Percentiles rank a stretch among this genome's conserved stretches.
Evolutionary conservation across 1,140 invertebrate genomes (phyloP).

Genomic region (Augochlora pura): DNA sequence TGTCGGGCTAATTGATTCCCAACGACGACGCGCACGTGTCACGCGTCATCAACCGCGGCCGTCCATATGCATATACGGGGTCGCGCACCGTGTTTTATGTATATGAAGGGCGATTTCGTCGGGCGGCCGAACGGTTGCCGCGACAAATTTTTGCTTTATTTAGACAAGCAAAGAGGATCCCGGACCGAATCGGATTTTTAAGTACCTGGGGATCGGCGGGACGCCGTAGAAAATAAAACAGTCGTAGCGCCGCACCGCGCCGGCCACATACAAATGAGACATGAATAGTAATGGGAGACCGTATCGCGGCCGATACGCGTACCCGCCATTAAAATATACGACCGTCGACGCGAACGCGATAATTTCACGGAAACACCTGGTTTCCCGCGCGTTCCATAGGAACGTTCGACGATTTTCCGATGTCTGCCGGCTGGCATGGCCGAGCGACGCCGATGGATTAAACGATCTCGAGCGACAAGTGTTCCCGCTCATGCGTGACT

Average conservation of each 20-base stretch:
- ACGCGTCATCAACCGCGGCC: conserved; percentile 45
- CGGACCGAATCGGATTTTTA: conserved; percentile 35
- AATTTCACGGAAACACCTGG: conserved; percentile 13
- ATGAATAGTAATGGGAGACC: background rate
- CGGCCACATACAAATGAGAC: background rate
- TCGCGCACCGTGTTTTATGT: conserved; percentile 44
- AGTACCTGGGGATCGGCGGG: background rate
- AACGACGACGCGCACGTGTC: conserved; percentile 61
- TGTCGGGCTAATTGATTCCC: conserved; percentile 67
- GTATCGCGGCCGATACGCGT: background rate
- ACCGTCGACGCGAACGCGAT: background rate
- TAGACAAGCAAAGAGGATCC: conserved; percentile 1
- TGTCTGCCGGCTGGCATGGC: background rate
- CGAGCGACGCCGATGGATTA: background rate
- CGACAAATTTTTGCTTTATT: conserved; percentile 45
- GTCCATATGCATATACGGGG: conserved; percentile 54
- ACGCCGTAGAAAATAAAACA: background rate
- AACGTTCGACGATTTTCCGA: background rate
- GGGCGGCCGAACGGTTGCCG: background rate
- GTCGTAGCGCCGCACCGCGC: too few relatives aligned
- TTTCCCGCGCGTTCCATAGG: background rate
- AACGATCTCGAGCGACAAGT: conserved; percentile 23
- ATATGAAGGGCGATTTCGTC: conserved; percentile 38
- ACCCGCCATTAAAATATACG: background rate
- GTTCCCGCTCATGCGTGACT: conserved; percentile 37